Evolutionary conservation across 2,888 invertebrate genomes (phyloP), one percentile per base, ranked within the genome.

Genomic region (Hololepta plana): DNA sequence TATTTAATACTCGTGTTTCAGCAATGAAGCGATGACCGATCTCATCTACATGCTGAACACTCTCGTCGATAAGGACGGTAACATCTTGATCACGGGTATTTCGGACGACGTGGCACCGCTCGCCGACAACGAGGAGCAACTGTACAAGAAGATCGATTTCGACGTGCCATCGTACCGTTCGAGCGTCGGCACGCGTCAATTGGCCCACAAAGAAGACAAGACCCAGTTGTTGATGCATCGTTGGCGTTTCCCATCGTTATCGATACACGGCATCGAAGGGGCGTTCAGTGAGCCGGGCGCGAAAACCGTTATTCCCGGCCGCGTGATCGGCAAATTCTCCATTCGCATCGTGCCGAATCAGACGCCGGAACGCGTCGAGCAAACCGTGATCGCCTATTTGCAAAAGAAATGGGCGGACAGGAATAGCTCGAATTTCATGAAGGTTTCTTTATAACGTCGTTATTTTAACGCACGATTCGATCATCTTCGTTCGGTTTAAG

Each of bases 321-420:
- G 87, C 56, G 93, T 96, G 1, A 76, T 72, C 42, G 96, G 95
- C 12, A 98, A 98, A 56, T 98, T 98, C 59, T 95, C 95, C 0
- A 76, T 98, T 37, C 72, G 98, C 27, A 71, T 91, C 39, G 96
- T 98, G n/a, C 96, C 96, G 1, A 64, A 95, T 50, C 91, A 93
- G 63, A 67, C 70, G 27, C 90, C 91, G 0, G 69, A 70, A 3
- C 70, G 76, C 41, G 72, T 93, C n/a, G 75, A 76, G 38, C 62
- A 77, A 40, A 65, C 73, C 33, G 93, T 95, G 5, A 62, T 67
- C 19, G 64, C 70, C 26, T 74, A 85, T 51, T 44, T 96, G 26
- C 67, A 82, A 32, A 65, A 72, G 32, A 67, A 68, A 53, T 93
- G 87, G 80, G 58, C 63, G 3, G 67, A 72, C 37, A 66, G 85